These are phyloP conservation scores for Microplitis deprimator DNA, from an alignment of 2,888 invertebrate species.

Conservation along the genomic window DNA sequence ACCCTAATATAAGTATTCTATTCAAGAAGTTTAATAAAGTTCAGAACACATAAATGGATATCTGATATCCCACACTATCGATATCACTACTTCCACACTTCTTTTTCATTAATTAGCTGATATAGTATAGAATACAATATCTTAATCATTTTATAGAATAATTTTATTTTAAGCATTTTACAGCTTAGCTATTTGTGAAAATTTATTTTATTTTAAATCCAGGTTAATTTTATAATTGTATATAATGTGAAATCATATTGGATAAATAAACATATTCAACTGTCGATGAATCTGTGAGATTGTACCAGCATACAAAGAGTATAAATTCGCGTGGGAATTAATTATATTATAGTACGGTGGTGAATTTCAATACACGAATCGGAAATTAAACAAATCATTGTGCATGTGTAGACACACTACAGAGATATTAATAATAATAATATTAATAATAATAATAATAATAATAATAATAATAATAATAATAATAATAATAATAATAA, in stretches of 20 bases:
- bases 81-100: not conserved
- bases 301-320: not conserved
- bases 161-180: no score
- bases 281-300: slow-evolving; percentile 4
- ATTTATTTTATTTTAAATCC: not conserved
- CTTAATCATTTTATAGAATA: no score
- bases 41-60: not conserved
- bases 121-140: no score
- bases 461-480: no score
- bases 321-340: slow-evolving; percentile 14
- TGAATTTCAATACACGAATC: slow-evolving; percentile 5
- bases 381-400: not conserved
- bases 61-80: not conserved
- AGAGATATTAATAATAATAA: not conserved
- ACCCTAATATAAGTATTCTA: no score
- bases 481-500: not conserved
- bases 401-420: not conserved
- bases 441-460: no score
- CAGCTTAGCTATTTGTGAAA: not conserved
- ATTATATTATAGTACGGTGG: not conserved
- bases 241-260: not conserved
- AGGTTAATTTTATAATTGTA: not conserved
- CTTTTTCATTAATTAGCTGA: not conserved
- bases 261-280: slow-evolving; percentile 20
- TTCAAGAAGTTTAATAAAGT: not conserved